phyloP scores from a whole-genome alignment of 2,113 vertebrate genomes.

The Nothoprocta perdicaria region DNA sequence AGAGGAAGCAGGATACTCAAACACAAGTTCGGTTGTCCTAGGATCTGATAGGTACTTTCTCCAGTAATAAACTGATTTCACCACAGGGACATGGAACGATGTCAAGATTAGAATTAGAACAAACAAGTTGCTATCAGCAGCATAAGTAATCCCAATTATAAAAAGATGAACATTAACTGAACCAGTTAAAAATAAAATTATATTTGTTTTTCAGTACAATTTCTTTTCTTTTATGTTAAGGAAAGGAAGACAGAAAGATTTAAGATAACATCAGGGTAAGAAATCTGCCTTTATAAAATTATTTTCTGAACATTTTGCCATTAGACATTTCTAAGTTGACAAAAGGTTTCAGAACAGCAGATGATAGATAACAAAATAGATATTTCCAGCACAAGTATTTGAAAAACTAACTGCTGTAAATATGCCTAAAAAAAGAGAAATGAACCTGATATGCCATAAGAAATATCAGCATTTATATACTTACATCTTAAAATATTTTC shows the following conservation, averaged over 20 bases:
- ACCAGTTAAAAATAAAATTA: not conserved
- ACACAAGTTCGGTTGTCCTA: not conserved
- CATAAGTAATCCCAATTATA: not conserved
- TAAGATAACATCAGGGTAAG: not conserved
- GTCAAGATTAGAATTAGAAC: not conserved
- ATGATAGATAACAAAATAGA: not conserved
- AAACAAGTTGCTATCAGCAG: not conserved
- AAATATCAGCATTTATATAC: conserved; percentile 10
- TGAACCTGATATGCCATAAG: not conserved
- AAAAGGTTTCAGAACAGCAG: not conserved
- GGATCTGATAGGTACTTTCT: not conserved
- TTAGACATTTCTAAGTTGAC: not conserved
- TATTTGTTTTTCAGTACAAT: not conserved
- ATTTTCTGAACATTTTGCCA: not conserved
- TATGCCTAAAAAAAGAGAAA: conserved; percentile 8
- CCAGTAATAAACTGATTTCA: not conserved
- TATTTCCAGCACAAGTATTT: not conserved
- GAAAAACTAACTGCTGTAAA: conserved; percentile 19
- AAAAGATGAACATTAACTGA: not conserved
- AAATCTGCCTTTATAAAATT: not conserved
- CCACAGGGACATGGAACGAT: not conserved
- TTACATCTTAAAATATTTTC: conserved; percentile 46
- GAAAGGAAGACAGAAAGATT: not conserved
- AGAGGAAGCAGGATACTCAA: not conserved
- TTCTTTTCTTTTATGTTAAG: not conserved